A percentile compares a stretch with the other conserved stretches of the same genome.
phyloP scores from a whole-genome alignment of 2,888 invertebrate genomes.

The Drosophila picticornis region DNA sequence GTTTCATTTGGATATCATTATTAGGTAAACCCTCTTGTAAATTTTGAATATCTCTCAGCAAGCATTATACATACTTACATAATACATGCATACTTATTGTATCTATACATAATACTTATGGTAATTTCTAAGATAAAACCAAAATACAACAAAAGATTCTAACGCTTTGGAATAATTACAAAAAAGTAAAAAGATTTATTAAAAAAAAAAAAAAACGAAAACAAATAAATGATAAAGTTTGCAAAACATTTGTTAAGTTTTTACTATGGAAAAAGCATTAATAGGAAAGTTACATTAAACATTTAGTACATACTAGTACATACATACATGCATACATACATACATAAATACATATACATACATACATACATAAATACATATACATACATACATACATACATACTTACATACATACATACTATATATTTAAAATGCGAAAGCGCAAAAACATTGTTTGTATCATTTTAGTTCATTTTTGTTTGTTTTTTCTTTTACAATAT shows the following conservation, averaged over 20 bases:
- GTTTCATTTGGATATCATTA: constrained; percentile 54
- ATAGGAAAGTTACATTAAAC: constrained; percentile 57
- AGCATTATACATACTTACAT: constrained; percentile 58
- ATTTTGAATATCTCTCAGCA: constrained; percentile 67
- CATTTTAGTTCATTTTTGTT: constrained; percentile 28
- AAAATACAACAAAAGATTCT: constrained; percentile 41
- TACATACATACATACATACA: constrained; percentile 13
- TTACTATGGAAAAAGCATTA: constrained; percentile 72
- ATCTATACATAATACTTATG: constrained; percentile 53
- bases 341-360: constrained; percentile 18
- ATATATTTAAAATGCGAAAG: constrained; percentile 34
- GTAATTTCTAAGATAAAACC: constrained; percentile 49
- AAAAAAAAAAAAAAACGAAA: constrained; percentile 26
- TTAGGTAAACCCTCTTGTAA: constrained; percentile 68
- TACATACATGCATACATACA: constrained; percentile 9
- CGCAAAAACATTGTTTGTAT: constrained; percentile 44
- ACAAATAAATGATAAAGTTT: constrained; percentile 63
- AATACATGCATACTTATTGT: constrained; percentile 40
- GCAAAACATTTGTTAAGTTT: constrained; percentile 78
- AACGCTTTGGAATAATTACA: constrained; percentile 61
- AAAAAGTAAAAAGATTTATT: constrained; percentile 8
- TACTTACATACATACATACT: constrained; percentile 16
- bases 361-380: constrained; percentile 10
- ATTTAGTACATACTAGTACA: constrained; percentile 40
- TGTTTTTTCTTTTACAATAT: constrained; percentile 37